Evolutionary conservation across 2,797 vertebrate genomes (phyloP), one percentile per base, ranked within the genome.

Genomic region (Enteromius viviparus): DNA sequence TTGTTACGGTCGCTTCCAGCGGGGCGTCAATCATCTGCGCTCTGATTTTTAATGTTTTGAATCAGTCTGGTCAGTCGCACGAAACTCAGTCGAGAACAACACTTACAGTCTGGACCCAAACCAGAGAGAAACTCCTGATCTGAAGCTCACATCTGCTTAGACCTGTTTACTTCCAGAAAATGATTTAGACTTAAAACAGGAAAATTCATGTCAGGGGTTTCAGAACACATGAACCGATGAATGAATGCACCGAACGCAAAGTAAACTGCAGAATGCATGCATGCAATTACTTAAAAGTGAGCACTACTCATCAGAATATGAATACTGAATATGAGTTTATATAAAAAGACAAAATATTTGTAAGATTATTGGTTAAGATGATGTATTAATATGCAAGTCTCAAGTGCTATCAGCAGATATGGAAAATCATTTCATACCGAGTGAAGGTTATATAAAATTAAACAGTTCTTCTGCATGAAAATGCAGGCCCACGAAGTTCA

Each of bases 61-160:
- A 53, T 55, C 71, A 15, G 37, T 47, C 40, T 64, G 47, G 40
- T 69, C 55, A n/a, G 58, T 29, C 15, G 15, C 80, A 82, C 60
- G 62, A 82, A 29, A 75, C 79, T 32, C 66, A 3, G 29, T 12
- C 70, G 49, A 51, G 49, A 45, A 45, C 42, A 45, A 12, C 42
- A 3, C 42, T 86, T 81, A 82, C 58, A 49, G 49, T 74, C 79
- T 82, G 85, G 69, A 62, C 32, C 49, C 3, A 8, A 14, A 84
- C 58, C 78, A 86, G 82, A 65, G 58, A n/a, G 58, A 23, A 40
- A 19, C 53, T 60, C 12, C 53, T 1, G 58, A 45, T 47, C 76
- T 64, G 37, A 45, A 37, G 10, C n/a, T 60, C 58, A 26, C 23
- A 26, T 26, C 58, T 26, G 55, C 40, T 77, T 32, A 37, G 10